These are phyloP conservation scores for Trachelus troglodyta DNA, from an alignment of 2,888 invertebrate species.

Conservation along the genomic window DNA sequence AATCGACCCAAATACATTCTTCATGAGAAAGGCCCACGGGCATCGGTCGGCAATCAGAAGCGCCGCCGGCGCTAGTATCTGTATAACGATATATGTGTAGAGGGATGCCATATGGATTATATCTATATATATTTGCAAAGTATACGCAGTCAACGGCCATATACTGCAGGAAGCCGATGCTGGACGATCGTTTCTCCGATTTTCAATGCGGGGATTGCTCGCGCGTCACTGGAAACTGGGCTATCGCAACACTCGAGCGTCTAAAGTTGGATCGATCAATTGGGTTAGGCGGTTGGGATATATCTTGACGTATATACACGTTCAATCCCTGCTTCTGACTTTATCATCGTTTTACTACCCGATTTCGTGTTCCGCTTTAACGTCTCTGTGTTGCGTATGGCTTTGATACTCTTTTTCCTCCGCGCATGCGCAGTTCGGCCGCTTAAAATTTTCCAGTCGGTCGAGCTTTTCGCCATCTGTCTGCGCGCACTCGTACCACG, in stretches of 20 bases:
- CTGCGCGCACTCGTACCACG: no score
- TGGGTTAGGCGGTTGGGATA: background rate
- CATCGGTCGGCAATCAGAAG: background rate
- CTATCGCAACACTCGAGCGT: conserved; percentile 37
- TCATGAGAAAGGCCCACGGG: background rate
- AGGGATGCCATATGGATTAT: no score
- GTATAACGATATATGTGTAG: background rate
- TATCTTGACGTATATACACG: background rate
- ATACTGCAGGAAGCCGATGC: background rate
- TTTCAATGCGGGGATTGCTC: background rate
- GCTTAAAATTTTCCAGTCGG: background rate
- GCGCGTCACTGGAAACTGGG: conserved; percentile 32
- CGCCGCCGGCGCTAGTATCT: no score
- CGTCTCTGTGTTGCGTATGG: no score
- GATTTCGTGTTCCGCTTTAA: background rate
- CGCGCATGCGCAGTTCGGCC: no score
- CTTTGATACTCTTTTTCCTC: background rate
- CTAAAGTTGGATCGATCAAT: conserved; percentile 38
- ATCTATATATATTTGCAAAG: background rate
- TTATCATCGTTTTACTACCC: background rate
- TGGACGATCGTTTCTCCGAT: background rate
- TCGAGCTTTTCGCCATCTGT: background rate
- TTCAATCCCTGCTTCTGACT: background rate
- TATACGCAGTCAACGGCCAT: background rate
- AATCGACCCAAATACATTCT: background rate